Base-by-base conservation (phyloP, 2,113 vertebrate genomes). In the Pholis gunnellus region DNA sequence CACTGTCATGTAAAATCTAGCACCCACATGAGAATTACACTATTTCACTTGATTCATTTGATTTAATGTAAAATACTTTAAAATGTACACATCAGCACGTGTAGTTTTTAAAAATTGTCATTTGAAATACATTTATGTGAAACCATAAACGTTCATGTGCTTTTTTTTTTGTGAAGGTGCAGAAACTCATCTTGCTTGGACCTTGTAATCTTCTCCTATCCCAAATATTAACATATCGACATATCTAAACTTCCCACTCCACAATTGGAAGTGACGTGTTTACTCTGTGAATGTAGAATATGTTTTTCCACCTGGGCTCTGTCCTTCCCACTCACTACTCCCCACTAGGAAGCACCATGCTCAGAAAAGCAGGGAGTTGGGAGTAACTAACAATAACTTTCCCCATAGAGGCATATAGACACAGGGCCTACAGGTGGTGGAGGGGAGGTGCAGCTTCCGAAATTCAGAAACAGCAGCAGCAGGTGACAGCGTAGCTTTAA, bases 341-440 rank as follows among this genome's bases (percentile, higher is more conserved):
- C 22, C 34, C 25, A 25, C 27, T 14, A 59, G 31, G 46, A 69
- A 64, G 66, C 40, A 38, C 34, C 8, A 38, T 52, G 34, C 50
- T 66, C 20, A 36, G 67, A 52, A 14, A 77, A 72, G 83, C 67
- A 48, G 72, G 75, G 15, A 29, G 64, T 5, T 18, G 5, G 44
- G 31, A 70, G 59, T 46, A 54, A 73, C 60, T 64, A 13, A 20
- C 44, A 57, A 63, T 34, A 69, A 68, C 52, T 25, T 77, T 29
- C 57, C 17, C 31, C 6, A 14, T 4, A 7, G 57, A 76, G 36
- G 34, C 44, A 56, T 8, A 9, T 11, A 18, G 44, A 71, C 34
- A 22, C 27, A 34, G 56, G 54, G 60, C 46, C 25, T 46, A 54
- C 52, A 70, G 76, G 59, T 48, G 65, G 27, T 25, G 64, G 40